Evolutionary conservation across 2,797 vertebrate genomes (phyloP).

Genomic region (Smutsia gigantea): DNA sequence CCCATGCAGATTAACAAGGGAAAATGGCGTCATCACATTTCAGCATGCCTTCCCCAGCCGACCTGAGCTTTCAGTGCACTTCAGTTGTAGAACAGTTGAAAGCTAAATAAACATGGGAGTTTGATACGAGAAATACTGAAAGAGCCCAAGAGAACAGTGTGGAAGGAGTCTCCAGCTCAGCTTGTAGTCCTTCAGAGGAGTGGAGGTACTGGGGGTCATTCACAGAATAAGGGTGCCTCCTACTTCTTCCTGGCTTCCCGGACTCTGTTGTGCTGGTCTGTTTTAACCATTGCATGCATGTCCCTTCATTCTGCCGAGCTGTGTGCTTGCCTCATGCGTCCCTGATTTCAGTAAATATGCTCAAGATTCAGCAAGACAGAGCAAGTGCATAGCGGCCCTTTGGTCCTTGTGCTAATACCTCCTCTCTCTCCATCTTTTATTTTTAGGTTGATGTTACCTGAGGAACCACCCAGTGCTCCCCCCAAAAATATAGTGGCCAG

Average conservation of each 20-base stretch:
- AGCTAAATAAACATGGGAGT: conserved; percentile 66
- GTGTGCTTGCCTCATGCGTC: conserved; percentile 61
- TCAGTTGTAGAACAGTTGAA: conserved; percentile 60
- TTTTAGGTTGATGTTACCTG: conserved; percentile 93
- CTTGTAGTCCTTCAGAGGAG: conserved; percentile 71
- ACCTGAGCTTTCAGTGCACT: conserved; percentile 46
- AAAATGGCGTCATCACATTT: conserved; percentile 59
- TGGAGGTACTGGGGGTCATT: conserved; percentile 60
- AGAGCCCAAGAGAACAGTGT: conserved; percentile 73
- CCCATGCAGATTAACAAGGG: conserved; percentile 32
- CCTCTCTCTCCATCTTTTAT: not conserved
- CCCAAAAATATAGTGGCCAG: conserved; percentile 97
- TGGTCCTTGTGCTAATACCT: not conserved
- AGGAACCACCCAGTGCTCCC: conserved; percentile 95
- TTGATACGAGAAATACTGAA: conserved; percentile 73
- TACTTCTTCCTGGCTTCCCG: conserved; percentile 78
- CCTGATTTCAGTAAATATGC: conserved; percentile 11
- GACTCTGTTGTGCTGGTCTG: conserved; percentile 80
- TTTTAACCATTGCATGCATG: conserved; percentile 72
- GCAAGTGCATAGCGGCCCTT: not conserved
- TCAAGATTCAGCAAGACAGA: not conserved
- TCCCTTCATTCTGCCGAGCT: conserved; percentile 65
- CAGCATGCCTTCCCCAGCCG: not conserved
- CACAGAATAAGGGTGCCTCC: conserved; percentile 75
- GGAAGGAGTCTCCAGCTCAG: conserved; percentile 66